phyloP scores from a whole-genome alignment of 2,888 invertebrate species.

The Nipponacmea schrenckii region DNA sequence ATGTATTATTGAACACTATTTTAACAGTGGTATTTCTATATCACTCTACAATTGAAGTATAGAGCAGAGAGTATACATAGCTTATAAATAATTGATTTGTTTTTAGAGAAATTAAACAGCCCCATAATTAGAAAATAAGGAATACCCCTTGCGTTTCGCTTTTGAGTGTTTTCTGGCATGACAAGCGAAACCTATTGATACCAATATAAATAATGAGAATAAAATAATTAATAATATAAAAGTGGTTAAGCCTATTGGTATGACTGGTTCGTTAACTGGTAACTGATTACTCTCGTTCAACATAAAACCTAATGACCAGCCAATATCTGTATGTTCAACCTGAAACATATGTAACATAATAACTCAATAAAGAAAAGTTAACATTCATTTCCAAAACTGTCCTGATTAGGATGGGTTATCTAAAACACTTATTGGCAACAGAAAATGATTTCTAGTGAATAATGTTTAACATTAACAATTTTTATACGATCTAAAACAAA shows the following conservation, averaged over 20 bases:
- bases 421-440: too few species aligned
- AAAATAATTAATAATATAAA: slow-evolving; percentile 52
- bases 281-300: slow-evolving; percentile 68
- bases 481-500: too few species aligned
- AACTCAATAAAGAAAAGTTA: too few species aligned
- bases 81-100: too few species aligned
- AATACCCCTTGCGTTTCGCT: slow-evolving; percentile 30
- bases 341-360: slow-evolving; percentile 37
- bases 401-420: too few species aligned
- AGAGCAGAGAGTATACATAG: too few species aligned
- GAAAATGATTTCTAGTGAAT: too few species aligned
- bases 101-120: slow-evolving; percentile 30
- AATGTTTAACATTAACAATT: too few species aligned
- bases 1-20: too few species aligned
- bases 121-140: slow-evolving; percentile 39
- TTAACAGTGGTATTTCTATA: too few species aligned
- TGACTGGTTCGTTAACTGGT: slow-evolving; percentile 46
- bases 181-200: slow-evolving; percentile 52
- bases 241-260: slow-evolving; percentile 33
- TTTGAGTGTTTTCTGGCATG: slow-evolving; percentile 39
- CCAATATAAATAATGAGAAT: slow-evolving; percentile 52
- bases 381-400: too few species aligned
- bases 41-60: too few species aligned
- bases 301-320: slow-evolving; percentile 71
- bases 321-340: slow-evolving; percentile 66